Evolutionary conservation across 2,797 vertebrate genomes (phyloP).

Genomic region (Decapterus maruadsi): DNA sequence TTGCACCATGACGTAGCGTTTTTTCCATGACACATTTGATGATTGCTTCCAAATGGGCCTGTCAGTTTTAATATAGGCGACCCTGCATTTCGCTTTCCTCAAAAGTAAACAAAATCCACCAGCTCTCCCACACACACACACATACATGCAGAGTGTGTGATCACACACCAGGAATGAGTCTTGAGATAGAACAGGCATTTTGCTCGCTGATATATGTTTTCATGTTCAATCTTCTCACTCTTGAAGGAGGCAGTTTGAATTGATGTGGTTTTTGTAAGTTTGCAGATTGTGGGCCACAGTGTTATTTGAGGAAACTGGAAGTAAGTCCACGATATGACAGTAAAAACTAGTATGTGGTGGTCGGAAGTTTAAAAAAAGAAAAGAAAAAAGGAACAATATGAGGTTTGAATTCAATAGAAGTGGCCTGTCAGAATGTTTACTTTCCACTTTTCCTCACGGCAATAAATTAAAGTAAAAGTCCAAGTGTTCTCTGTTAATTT

Average conservation of each 20-base stretch:
- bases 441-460: conserved; percentile 49
- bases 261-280: conserved; percentile 77
- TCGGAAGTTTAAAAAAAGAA: conserved; percentile 43
- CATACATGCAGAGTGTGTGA: conserved; percentile 62
- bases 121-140: conserved; percentile 62
- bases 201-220: conserved; percentile 80
- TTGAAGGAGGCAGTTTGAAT: conserved; percentile 61
- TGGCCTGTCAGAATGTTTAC: conserved; percentile 56
- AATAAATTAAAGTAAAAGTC: conserved; percentile 46
- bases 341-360: conserved; percentile 53
- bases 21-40: conserved; percentile 89
- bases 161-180: conserved; percentile 72
- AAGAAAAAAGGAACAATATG: conserved; percentile 25
- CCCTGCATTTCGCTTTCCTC: conserved; percentile 80
- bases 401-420: conserved; percentile 35
- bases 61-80: conserved; percentile 85
- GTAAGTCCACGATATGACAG: conserved; percentile 61
- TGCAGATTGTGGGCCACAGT: conserved; percentile 73
- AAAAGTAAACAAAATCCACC: conserved; percentile 84
- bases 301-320: conserved; percentile 75
- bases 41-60: conserved; percentile 89
- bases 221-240: conserved; percentile 75
- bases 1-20: conserved; percentile 81
- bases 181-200: conserved; percentile 81
- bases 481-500: conserved; percentile 33